Evolutionary conservation across 2,797 vertebrate species (phyloP), one percentile per base, ranked within the genome.

Genomic region (Microhierax caerulescens): DNA sequence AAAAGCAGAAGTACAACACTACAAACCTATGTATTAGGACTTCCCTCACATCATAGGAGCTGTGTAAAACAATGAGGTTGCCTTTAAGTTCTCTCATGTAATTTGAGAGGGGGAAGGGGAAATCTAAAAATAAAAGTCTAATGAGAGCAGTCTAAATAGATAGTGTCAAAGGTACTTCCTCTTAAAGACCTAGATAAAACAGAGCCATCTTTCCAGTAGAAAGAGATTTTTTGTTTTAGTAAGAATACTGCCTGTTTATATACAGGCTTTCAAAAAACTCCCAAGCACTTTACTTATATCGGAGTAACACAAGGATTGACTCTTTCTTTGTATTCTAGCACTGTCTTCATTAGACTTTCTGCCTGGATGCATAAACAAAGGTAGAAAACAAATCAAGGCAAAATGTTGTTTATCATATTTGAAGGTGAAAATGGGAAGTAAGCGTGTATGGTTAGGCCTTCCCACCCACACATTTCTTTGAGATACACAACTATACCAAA

Each of bases 161-260:
- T 83, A 27, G 47, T 83, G 64, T 60, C 34, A 27, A 88, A 93
- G 74, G 85, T 70, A 94, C 85, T 97, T 97, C 90, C 91, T 93
- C 85, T 88, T 75, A 72, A 78, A 85, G 92, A 87, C 85, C 86
- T 72, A 85, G 68, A 90, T 93, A 97, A 93, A 94, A 68, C 60
- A 83, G 37, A 97, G 81, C 19, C 7, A 50, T 39, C 61, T 72
- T 83, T 76, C 75, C 65, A 70, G n/a, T 11, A 84, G 70, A 61
- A 64, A 48, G 70, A 16, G 6, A 18, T 21, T 22, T 67, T 43
- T 39, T n/a, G n/a, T n/a, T 81, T 88, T 43, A 59, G 12, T 50
- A 34, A 73, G 25, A 74, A 74, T 39, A 27, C 9, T 4, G 3
- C 24, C 28, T 70, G 15, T 69, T 93, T 36, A 77, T 80, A 32